Conservation (phyloP, 2,797 vertebrate species). For the Prunella strophiata region DNA sequence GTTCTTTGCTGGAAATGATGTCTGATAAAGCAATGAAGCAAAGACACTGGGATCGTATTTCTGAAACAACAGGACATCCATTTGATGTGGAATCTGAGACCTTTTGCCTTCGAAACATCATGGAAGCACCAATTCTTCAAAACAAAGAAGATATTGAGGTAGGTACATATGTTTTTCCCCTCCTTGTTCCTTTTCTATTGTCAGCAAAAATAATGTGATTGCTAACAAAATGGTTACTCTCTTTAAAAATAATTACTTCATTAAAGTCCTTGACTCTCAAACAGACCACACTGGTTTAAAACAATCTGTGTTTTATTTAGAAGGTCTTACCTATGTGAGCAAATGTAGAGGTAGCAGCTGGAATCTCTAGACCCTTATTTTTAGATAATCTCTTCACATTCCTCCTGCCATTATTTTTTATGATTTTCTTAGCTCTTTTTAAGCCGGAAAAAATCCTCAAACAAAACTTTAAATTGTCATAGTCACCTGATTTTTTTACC, state of each 20-base stretch:
- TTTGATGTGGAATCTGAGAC: slow-evolving; percentile 79
- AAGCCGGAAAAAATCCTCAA: not conserved
- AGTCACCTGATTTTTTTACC: not conserved
- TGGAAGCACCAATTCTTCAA: slow-evolving; percentile 79
- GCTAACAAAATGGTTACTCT: not conserved
- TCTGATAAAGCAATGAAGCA: slow-evolving; percentile 78
- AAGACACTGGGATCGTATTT: slow-evolving; percentile 80
- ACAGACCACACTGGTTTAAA: not conserved
- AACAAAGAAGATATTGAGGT: slow-evolving; percentile 81
- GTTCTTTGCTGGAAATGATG: slow-evolving; percentile 81
- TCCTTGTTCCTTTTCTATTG: not conserved
- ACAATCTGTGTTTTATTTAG: not conserved
- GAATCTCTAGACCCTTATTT: not conserved
- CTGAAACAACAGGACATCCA: slow-evolving; percentile 73
- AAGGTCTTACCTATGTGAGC: not conserved
- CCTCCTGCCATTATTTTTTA: not conserved
- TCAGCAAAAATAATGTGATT: not conserved
- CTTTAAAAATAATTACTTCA: not conserved
- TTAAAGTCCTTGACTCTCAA: not conserved
- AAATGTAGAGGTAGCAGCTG: not conserved
- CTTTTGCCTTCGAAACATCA: slow-evolving; percentile 78
- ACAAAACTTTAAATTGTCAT: not conserved
- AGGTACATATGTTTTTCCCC: not conserved
- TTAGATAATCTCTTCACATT: not conserved
- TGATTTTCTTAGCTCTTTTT: not conserved